Percentiles rank a stretch among this genome's conserved stretches.
phyloP scores from a whole-genome alignment of 1,140 invertebrate species.

The Watersipora subatra region DNA sequence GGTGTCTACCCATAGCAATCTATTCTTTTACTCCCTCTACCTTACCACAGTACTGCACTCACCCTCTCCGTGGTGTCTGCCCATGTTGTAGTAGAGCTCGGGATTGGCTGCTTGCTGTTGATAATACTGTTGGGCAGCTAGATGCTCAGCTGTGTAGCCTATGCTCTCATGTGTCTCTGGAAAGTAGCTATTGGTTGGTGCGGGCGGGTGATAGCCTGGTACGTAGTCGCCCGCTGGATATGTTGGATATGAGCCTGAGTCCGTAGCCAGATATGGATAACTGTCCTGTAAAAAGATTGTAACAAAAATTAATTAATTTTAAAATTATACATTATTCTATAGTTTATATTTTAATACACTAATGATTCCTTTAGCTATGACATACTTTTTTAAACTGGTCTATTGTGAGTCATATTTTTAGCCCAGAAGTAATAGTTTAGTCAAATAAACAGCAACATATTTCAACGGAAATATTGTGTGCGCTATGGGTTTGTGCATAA shows the following conservation, averaged over 20 bases:
- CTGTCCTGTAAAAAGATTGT: neutral
- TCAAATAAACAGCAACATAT: no score
- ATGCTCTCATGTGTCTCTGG: neutral
- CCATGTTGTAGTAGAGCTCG: neutral
- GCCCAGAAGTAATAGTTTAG: no score
- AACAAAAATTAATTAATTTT: neutral
- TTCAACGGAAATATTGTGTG: no score
- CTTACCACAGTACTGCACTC: no score
- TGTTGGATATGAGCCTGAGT: neutral
- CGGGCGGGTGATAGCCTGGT: neutral
- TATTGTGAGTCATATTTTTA: no score
- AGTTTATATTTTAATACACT: no score
- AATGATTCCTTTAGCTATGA: no score
- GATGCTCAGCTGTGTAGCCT: neutral
- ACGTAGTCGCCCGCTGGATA: neutral
- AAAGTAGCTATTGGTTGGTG: neutral
- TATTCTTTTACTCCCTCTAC: no score
- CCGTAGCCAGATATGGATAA: neutral
- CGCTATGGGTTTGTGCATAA: no score
- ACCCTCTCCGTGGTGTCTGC: neutral
- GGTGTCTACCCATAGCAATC: no score
- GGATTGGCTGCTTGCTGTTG: neutral
- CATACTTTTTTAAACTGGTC: no score
- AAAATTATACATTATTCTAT: no score
- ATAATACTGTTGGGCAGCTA: neutral